Conservation (phyloP, 2,888 invertebrate species). For the Cartodere bifasciata region DNA sequence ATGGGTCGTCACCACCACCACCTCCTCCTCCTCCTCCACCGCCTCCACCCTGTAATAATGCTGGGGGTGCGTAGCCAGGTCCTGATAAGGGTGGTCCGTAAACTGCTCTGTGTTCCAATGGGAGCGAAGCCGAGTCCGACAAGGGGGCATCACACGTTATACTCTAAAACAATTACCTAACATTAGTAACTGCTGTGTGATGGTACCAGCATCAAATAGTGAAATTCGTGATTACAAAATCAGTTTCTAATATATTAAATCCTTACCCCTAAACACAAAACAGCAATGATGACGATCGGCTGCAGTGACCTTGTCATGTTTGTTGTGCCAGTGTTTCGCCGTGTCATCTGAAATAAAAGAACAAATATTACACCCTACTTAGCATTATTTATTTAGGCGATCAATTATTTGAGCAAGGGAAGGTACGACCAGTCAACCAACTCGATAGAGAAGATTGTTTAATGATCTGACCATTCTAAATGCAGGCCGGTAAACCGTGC, state of each 20-base stretch:
- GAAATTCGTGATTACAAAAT: background rate
- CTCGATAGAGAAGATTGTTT: too few relatives aligned
- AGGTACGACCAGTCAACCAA: too few relatives aligned
- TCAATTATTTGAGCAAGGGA: too few relatives aligned
- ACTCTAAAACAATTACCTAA: slow-evolving; percentile 46
- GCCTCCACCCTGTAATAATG: slow-evolving; percentile 31
- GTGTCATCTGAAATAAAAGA: slow-evolving; percentile 30
- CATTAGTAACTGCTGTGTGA: too few relatives aligned
- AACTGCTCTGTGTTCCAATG: slow-evolving; percentile 66
- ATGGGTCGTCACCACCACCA: slow-evolving; percentile 60
- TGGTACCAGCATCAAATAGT: too few relatives aligned
- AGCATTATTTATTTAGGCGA: too few relatives aligned
- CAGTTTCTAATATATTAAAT: background rate
- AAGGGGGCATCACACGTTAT: slow-evolving; percentile 64
- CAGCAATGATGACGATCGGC: slow-evolving; percentile 21
- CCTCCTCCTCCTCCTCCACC: slow-evolving; percentile 32
- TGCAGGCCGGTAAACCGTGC: slow-evolving; percentile 24
- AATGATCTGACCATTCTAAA: too few relatives aligned
- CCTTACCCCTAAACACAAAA: slow-evolving; percentile 26
- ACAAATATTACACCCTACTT: too few relatives aligned
- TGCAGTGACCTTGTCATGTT: slow-evolving; percentile 28
- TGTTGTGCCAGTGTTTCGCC: slow-evolving; percentile 23
- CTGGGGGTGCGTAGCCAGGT: slow-evolving; percentile 33
- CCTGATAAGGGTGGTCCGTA: slow-evolving; percentile 52
- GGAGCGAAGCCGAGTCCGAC: slow-evolving; percentile 68